Percentiles rank a stretch among this genome's conserved stretches.
Conservation (phyloP, 2,888 invertebrate genomes). For the Andrena haemorrhoa region DNA sequence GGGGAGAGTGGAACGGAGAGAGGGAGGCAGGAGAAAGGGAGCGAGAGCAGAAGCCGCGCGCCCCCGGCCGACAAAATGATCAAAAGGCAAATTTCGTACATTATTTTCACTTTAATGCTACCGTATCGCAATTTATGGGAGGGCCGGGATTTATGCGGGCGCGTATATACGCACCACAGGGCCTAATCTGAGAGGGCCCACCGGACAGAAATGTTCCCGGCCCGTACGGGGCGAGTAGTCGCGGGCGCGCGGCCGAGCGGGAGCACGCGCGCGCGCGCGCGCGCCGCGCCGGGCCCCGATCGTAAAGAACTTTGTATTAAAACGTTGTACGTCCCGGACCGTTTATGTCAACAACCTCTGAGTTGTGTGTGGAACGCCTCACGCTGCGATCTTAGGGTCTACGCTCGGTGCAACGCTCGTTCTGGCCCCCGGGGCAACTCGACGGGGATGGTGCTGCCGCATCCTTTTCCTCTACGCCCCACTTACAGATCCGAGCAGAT, state of each 20-base stretch:
- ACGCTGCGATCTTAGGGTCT: slow-evolving; percentile 65
- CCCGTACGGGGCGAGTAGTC: slow-evolving; percentile 42
- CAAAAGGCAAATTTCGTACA: slow-evolving; percentile 84
- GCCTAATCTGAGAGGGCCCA: slow-evolving; percentile 72
- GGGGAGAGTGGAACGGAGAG: slow-evolving; percentile 37
- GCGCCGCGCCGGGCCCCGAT: slow-evolving; percentile 67
- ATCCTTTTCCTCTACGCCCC: slow-evolving; percentile 57
- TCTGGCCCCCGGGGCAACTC: slow-evolving; percentile 67
- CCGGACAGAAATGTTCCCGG: slow-evolving; percentile 62
- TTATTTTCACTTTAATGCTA: slow-evolving; percentile 84
- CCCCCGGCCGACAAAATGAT: slow-evolving; percentile 84
- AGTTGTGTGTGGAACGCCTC: slow-evolving; percentile 77
- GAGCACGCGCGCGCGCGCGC: slow-evolving; percentile 47
- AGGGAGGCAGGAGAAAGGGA: slow-evolving; percentile 42
- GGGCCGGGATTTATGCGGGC: slow-evolving; percentile 82
- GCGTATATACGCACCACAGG: slow-evolving; percentile 76
- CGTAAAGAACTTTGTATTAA: slow-evolving; percentile 81
- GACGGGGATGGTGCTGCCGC: slow-evolving; percentile 62
- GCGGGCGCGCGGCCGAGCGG: slow-evolving; percentile 41
- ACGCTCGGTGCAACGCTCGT: slow-evolving; percentile 60
- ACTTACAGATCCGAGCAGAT: slow-evolving; percentile 17
- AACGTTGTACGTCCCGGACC: slow-evolving; percentile 77
- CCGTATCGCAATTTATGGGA: slow-evolving; percentile 84
- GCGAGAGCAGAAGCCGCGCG: slow-evolving; percentile 79
- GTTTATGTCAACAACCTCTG: slow-evolving; percentile 79